Evolutionary conservation across 2,113 vertebrate species (phyloP).

Genomic region (Microtus pennsylvanicus): DNA sequence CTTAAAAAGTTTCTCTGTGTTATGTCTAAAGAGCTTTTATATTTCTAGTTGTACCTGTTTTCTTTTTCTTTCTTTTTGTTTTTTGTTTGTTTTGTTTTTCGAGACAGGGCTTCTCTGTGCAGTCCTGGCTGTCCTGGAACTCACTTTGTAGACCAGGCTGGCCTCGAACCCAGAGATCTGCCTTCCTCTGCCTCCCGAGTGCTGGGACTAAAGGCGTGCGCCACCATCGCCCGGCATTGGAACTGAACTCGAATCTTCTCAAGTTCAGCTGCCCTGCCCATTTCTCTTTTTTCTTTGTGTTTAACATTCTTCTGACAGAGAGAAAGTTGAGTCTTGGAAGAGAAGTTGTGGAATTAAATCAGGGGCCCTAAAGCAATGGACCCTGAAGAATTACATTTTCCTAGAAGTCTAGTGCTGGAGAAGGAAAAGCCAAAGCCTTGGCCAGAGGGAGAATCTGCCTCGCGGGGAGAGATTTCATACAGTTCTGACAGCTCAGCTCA

Average conservation of each 20-base stretch:
- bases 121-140: no score
- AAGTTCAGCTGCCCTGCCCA: not conserved
- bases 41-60: no score
- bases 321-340: not conserved
- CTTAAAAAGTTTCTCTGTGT: not conserved
- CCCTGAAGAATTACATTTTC: not conserved
- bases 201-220: no score
- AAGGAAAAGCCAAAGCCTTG: not conserved
- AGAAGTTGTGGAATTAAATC: not conserved
- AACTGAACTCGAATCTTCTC: not conserved
- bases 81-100: not conserved
- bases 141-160: no score
- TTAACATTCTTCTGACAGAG: not conserved
- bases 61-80: no score
- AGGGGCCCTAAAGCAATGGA: not conserved
- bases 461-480: not conserved
- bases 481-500: not conserved
- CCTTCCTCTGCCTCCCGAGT: no score
- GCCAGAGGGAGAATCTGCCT: not conserved
- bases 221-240: no score
- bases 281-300: not conserved
- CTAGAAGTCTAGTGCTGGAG: not conserved
- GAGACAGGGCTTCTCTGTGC: no score
- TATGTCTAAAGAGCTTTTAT: not conserved
- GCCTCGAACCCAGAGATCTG: no score